phyloP scores from a whole-genome alignment of 2,888 invertebrate genomes.

The Torymus texanus region DNA sequence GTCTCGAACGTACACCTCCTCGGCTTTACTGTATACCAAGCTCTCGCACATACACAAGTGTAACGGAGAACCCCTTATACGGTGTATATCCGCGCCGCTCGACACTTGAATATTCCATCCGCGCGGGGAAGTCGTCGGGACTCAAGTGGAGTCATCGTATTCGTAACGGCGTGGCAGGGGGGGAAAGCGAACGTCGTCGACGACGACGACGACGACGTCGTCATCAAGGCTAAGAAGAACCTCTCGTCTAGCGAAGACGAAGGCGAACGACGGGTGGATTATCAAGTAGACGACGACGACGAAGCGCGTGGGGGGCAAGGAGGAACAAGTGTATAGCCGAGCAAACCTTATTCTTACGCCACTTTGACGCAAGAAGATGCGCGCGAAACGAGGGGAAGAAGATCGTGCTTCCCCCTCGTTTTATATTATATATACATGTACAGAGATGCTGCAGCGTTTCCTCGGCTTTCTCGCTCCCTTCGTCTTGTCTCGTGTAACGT shows the following conservation, averaged over 20 bases:
- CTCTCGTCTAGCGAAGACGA: conserved; percentile 18
- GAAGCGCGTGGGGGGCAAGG: conserved; percentile 58
- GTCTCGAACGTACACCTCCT: conserved; percentile 30
- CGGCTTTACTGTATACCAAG: not conserved
- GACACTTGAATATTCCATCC: conserved; percentile 69
- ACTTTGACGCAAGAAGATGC: conserved; percentile 71
- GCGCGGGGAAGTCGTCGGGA: conserved; percentile 60
- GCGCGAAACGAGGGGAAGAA: conserved; percentile 40
- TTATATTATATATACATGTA: too few species aligned
- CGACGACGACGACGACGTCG: conserved; percentile 64
- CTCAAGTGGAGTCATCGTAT: conserved; percentile 71
- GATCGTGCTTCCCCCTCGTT: too few species aligned
- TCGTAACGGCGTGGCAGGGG: conserved; percentile 62
- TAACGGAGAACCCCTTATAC: conserved; percentile 66
- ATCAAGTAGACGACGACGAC: conserved; percentile 12
- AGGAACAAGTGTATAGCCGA: conserved; percentile 57
- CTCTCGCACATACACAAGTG: not conserved
- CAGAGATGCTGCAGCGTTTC: not conserved
- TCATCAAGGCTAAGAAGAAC: conserved; percentile 59
- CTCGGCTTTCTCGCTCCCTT: not conserved
- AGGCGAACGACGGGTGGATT: not conserved
- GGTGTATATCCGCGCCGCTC: conserved; percentile 62
- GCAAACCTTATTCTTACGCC: conserved; percentile 75
- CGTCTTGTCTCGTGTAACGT: not conserved
- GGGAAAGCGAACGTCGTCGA: conserved; percentile 11